phyloP scores from a whole-genome alignment of 2,888 invertebrate species.

The Empis livida region DNA sequence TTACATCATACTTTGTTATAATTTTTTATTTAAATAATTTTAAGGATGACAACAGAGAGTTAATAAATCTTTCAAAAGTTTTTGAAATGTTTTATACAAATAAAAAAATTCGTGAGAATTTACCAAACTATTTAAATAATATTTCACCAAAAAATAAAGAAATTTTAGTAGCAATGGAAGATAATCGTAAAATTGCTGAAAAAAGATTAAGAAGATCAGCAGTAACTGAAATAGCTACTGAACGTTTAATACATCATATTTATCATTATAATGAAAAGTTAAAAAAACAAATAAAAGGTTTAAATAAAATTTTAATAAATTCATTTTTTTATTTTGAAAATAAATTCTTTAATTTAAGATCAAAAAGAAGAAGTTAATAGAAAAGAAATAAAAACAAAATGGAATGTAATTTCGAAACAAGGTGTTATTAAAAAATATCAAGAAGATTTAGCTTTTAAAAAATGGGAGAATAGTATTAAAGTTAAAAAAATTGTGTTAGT shows the following conservation, averaged over 20 bases:
- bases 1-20: too few relatives aligned
- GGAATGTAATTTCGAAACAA: slow-evolving; percentile 19
- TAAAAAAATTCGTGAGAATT: not conserved
- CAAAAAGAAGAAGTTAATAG: slow-evolving; percentile 11
- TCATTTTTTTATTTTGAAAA: not conserved
- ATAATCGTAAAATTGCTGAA: slow-evolving; percentile 13
- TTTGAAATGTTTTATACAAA: slow-evolving; percentile 3
- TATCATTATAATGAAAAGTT: slow-evolving; percentile 16
- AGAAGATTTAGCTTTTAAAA: slow-evolving; percentile 18
- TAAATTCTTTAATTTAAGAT: not conserved
- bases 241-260: slow-evolving; percentile 17
- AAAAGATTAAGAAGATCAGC: slow-evolving; percentile 16
- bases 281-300: slow-evolving; percentile 15
- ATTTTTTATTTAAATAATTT: too few relatives aligned
- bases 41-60: too few relatives aligned
- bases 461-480: slow-evolving; percentile 21
- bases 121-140: not conserved
- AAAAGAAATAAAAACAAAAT: slow-evolving; percentile 17
- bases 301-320: slow-evolving; percentile 1
- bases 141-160: slow-evolving; percentile 8
- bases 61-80: slow-evolving; percentile 1
- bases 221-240: slow-evolving; percentile 14
- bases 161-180: slow-evolving; percentile 13
- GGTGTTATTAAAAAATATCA: slow-evolving; percentile 20
- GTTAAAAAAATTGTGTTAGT: slow-evolving; percentile 21